These are phyloP conservation scores for Galeopterus variegatus DNA, from an alignment of 2,113 vertebrate genomes.

Conservation along the genomic window DNA sequence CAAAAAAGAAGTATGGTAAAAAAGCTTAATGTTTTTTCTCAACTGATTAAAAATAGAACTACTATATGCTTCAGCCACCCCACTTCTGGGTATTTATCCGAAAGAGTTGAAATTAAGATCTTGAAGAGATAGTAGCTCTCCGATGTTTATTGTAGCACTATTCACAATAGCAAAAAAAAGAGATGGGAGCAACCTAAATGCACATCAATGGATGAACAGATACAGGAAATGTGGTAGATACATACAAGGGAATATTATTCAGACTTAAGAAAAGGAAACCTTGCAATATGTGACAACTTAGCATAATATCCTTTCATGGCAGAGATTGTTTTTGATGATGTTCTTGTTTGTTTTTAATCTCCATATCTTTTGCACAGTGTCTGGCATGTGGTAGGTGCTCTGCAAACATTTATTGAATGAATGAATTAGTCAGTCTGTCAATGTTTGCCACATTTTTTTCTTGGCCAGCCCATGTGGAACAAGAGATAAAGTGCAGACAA, in stretches of 20 bases:
- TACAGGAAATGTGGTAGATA: background rate
- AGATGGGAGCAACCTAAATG: background rate
- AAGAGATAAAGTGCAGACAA: background rate
- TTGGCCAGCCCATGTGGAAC: background rate
- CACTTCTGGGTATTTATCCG: background rate
- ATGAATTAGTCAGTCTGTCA: background rate
- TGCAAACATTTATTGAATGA: constrained; percentile 16
- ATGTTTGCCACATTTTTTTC: background rate
- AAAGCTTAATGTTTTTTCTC: background rate
- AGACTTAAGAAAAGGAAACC: background rate
- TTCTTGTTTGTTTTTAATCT: background rate
- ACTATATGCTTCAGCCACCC: background rate
- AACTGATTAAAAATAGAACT: background rate
- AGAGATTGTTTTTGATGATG: background rate
- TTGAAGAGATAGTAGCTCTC: background rate
- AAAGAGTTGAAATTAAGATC: background rate
- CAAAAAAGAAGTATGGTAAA: background rate
- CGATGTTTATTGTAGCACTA: too few relatives aligned
- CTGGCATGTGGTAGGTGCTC: background rate
- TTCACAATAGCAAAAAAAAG: background rate
- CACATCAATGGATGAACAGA: too few relatives aligned
- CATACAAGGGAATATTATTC: background rate
- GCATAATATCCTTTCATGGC: background rate
- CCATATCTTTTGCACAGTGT: background rate
- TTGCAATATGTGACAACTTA: background rate